Base-by-base conservation (phyloP, 2,888 invertebrate species). In the Tanaodytes sp. region DNA sequence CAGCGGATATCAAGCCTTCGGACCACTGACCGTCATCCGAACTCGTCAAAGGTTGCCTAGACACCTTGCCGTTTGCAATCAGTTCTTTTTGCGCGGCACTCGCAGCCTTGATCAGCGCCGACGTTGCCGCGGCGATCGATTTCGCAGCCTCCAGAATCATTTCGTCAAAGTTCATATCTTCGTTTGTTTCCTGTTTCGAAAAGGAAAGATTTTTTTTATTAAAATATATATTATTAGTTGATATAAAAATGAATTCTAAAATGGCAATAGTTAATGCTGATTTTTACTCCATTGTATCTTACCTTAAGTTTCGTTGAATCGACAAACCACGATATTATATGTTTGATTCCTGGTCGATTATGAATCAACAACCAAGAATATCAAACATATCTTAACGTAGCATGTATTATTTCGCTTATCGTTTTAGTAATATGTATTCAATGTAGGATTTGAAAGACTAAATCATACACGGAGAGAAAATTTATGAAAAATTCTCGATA, bases 351-450 rank as follows among this genome's bases (percentile, higher is more conserved):
- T 92, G 97, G 97, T 96, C 95, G 96, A 92, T 89, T 88, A 70
- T 83, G 82, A 87, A 87, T 87, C 88, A 89, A 95, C 96, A 97
- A 98, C 98, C 98, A 98, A 98, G 98, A 98, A 98, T 98, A 98
- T 97, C 98, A 98, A 98, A 98, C 98, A 98, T 98, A 98, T 98
- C 98, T 97, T 87, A 93, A 91, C 88, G 92, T 87, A 88, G 89
- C 55, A 16, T 52, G 52, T 16, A 65, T 43, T 39, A 43, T 23
- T n/a, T n/a, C n/a, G n/a, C n/a, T n/a, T n/a, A n/a, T n/a, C n/a
- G n/a, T n/a, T n/a, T n/a, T n/a, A n/a, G n/a, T n/a, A n/a, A n/a
- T n/a, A n/a, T n/a, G n/a, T n/a, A n/a, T n/a, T n/a, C n/a, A n/a
- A n/a, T n/a, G n/a, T n/a, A n/a, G n/a, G n/a, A n/a, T n/a, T n/a